Percentiles rank a stretch among this genome's conserved stretches.
Evolutionary conservation across 2,888 invertebrate species (phyloP).

Genomic region (Notodonta ziczac): DNA sequence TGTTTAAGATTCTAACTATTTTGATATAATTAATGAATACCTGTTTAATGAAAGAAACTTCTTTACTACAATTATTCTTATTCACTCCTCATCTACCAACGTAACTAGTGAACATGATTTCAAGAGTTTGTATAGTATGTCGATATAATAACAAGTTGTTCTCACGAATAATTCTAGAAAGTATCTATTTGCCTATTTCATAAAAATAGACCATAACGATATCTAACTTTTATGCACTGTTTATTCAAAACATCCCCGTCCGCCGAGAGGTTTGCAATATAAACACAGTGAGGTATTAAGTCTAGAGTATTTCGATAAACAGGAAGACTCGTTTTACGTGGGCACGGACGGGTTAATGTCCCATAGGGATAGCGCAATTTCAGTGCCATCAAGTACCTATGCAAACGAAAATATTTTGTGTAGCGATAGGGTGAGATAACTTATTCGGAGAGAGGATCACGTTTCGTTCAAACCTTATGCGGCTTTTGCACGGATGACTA

Average conservation of each 20-base stretch:
- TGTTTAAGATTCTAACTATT: no score
- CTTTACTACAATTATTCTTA: no score
- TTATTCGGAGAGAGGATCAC: constrained; percentile 5
- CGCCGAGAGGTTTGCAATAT: constrained; percentile 29
- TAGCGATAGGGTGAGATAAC: constrained; percentile 48
- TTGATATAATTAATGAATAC: no score
- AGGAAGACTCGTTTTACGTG: constrained; percentile 67
- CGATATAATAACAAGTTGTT: no score
- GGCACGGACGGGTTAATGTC: constrained; percentile 73
- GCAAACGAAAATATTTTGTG: constrained; percentile 72
- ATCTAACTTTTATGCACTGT: constrained; percentile 2
- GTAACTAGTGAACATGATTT: no score
- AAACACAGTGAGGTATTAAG: constrained; percentile 44
- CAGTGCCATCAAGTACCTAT: constrained; percentile 61
- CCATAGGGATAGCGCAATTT: constrained; percentile 78
- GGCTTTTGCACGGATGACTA: no score
- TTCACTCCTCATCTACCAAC: no score
- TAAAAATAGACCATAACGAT: neutral
- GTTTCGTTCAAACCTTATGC: neutral
- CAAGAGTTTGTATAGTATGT: no score
- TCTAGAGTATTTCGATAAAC: constrained; percentile 63
- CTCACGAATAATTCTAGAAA: neutral
- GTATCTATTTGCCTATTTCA: neutral
- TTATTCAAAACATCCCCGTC: constrained; percentile 2
- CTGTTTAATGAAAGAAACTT: no score